phyloP scores from a whole-genome alignment of 2,113 vertebrate species.

The Felis catus region F.catus_Fca126_mat1.0 CM031412.1:122833501-122834000 shows the following conservation, averaged over 20 bases:
- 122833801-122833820: not conserved
- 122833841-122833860: not conserved
- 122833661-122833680: not conserved
- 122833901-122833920: not conserved
- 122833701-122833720: not conserved
- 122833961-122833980: not conserved
- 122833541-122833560: not conserved
- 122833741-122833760: not conserved
- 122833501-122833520: not conserved
- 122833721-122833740: not conserved
- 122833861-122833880: not conserved
- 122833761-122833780: not conserved
- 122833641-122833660: not conserved
- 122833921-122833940: not conserved
- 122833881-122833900: not conserved
- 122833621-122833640: not conserved
- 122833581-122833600: not conserved
- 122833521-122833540: not conserved
- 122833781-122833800: not conserved
- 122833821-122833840: not conserved
- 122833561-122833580: not conserved
- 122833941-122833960: not conserved
- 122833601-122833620: rapidly evolving
- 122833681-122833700: not conserved
- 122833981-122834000: not conserved